Conservation (phyloP, 2,888 invertebrate genomes). For the Eurytoma californica region DNA sequence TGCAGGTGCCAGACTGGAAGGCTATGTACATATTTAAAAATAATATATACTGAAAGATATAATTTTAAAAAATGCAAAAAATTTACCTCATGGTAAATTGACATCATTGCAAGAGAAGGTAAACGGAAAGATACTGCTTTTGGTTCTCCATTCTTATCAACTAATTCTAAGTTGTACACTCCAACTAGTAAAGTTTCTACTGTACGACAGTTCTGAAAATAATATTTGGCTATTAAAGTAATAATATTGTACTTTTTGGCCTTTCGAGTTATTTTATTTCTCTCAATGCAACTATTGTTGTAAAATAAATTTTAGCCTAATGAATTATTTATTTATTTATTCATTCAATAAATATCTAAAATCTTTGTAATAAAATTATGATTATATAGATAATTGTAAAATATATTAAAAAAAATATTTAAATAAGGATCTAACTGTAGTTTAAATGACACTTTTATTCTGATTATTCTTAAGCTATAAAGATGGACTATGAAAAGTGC, state of each 20-base stretch:
- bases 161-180: constrained; percentile 92
- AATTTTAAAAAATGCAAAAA: constrained; percentile 65
- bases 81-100: constrained; percentile 92
- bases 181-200: constrained; percentile 79
- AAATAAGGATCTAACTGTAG: background rate
- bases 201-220: constrained; percentile 75
- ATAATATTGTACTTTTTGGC: background rate
- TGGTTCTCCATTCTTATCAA: constrained; percentile 89
- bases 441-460: constrained; percentile 8
- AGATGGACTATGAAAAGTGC: background rate
- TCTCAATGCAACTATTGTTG: no score
- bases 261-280: no score
- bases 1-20: constrained; percentile 84
- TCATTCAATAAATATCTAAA: constrained; percentile 2
- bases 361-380: background rate
- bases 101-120: constrained; percentile 92
- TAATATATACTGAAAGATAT: background rate
- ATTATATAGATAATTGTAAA: background rate
- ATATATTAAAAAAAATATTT: background rate
- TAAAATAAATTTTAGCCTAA: background rate
- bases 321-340: no score
- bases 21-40: constrained; percentile 75
- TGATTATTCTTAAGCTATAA: constrained; percentile 8
- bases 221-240: background rate
- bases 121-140: constrained; percentile 90